Evolutionary conservation across 1,140 invertebrate genomes (phyloP), one percentile per base, ranked within the genome.

Genomic region (Papilio aristodemus): DNA sequence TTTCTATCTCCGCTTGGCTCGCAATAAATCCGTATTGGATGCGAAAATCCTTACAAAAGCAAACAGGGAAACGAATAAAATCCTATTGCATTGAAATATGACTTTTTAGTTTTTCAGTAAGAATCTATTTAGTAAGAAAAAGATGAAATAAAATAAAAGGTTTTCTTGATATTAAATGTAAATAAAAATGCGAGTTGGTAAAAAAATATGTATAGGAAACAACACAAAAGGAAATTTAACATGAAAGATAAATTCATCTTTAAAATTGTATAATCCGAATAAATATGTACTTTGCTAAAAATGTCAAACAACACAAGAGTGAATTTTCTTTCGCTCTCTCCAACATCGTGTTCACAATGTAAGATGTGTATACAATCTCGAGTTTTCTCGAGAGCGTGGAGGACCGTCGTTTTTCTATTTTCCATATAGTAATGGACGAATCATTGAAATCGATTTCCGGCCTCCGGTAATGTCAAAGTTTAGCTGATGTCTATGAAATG

Each of bases 371-470:
- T 66, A 36, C 25, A 50, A 50, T 19, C 13, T n/a, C 39, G 32
- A 64, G 17, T 59, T 66, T 36, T n/a, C 1, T 11, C 13, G 9
- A 32, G 43, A 46, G 22, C 22, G 11, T 10, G 27, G 6, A 43
- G 46, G 62, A 32, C 39, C 63, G 60, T 43, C 60, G 39, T 66
- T 66, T 50, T 71, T 71, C 70, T 71, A 74, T 78, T 76, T 78
- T 74, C 77, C 72, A 76, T 77, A 80, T 79, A 83, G 80, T 85
- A 81, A 81, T 81, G 74, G 68, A 79, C 77, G 75, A 79, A 78
- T 79, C 76, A 68, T 62, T 75, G 70, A 75, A 86, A 84, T 86
- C 78, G 77, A 84, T 86, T 84, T 86, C 83, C 81, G 72, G 7
- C 63, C 19, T 54, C 68, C 63, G 71, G 71, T 70, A 69, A 78